These are phyloP conservation scores for Glyptemys insculpta DNA, from an alignment of 2,797 vertebrate genomes.

Conservation along the genomic window DNA sequence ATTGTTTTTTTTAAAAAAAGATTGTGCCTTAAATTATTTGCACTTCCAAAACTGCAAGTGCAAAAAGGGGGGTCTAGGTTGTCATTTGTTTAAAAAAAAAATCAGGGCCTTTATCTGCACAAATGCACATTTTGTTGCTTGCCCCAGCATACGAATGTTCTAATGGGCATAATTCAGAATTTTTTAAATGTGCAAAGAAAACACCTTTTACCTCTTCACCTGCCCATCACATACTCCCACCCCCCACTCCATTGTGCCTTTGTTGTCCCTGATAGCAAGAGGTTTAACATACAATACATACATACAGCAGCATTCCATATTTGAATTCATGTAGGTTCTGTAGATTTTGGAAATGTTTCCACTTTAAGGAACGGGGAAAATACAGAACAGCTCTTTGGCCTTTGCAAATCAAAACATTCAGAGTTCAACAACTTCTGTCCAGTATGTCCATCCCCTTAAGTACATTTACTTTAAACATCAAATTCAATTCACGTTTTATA, in stretches of 20 bases:
- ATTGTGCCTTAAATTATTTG: too few relatives aligned
- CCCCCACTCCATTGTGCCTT: not conserved
- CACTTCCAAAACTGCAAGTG: too few relatives aligned
- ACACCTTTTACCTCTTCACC: not conserved
- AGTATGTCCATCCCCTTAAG: not conserved
- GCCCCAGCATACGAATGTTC: accelerated
- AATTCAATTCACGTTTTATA: accelerated
- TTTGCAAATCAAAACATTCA: accelerated
- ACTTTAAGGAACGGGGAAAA: not conserved
- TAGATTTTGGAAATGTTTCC: not conserved
- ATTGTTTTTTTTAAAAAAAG: too few relatives aligned
- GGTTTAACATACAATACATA: not conserved
- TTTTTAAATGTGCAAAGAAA: not conserved
- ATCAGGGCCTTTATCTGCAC: not conserved
- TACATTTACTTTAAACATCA: accelerated
- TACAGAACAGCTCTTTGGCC: not conserved
- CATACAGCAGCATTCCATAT: not conserved
- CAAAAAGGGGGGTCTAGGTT: not conserved
- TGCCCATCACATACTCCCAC: not conserved
- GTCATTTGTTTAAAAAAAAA: not conserved
- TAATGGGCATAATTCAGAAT: accelerated
- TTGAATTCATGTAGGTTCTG: accelerated
- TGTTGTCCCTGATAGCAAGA: not conserved
- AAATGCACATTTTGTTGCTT: not conserved
- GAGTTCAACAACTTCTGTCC: accelerated